Percentiles rank a stretch among this genome's conserved stretches.
Evolutionary conservation across 2,888 invertebrate genomes (phyloP).

Genomic region (Anaspis maculata): DNA sequence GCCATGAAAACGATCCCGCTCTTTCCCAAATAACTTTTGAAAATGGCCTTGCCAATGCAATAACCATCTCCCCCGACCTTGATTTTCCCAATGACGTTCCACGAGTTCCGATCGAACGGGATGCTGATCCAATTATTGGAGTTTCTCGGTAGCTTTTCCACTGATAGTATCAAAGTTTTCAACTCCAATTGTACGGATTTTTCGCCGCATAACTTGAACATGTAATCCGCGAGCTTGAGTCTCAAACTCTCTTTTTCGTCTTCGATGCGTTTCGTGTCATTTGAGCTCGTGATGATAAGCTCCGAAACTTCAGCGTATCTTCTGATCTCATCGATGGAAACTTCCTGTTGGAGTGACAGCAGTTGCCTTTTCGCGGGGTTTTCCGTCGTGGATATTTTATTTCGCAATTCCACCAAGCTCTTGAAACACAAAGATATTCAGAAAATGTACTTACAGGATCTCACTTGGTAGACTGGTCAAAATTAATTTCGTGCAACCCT

Average conservation of each 20-base stretch:
- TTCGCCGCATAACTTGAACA: constrained; percentile 7
- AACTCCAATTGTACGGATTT: constrained; percentile 3
- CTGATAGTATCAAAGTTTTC: constrained; percentile 9
- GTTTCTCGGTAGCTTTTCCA: constrained; percentile 10
- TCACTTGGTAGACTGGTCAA: neutral
- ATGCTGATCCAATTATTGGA: constrained; percentile 8
- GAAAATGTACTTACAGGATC: too few relatives aligned
- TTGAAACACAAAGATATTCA: constrained; percentile 3
- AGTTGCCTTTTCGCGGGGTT: constrained; percentile 2
- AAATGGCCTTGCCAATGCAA: constrained; percentile 10
- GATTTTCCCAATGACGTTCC: constrained; percentile 8
- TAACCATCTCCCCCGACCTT: constrained; percentile 6
- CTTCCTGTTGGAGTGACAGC: constrained; percentile 1
- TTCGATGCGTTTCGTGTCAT: constrained; percentile 4
- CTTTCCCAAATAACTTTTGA: constrained; percentile 10
- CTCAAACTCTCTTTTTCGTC: constrained; percentile 8
- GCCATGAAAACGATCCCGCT: constrained; percentile 4
- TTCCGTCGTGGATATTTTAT: constrained; percentile 6
- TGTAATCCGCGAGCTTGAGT: constrained; percentile 7
- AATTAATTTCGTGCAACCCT: constrained; percentile 1
- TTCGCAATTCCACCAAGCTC: constrained; percentile 8
- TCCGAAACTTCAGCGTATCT: constrained; percentile 12
- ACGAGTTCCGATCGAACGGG: constrained; percentile 11
- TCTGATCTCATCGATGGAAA: constrained; percentile 4
- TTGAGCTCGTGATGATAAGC: constrained; percentile 7